phyloP scores from a whole-genome alignment of 2,797 vertebrate genomes.

The Aeoliscus strigatus region DNA sequence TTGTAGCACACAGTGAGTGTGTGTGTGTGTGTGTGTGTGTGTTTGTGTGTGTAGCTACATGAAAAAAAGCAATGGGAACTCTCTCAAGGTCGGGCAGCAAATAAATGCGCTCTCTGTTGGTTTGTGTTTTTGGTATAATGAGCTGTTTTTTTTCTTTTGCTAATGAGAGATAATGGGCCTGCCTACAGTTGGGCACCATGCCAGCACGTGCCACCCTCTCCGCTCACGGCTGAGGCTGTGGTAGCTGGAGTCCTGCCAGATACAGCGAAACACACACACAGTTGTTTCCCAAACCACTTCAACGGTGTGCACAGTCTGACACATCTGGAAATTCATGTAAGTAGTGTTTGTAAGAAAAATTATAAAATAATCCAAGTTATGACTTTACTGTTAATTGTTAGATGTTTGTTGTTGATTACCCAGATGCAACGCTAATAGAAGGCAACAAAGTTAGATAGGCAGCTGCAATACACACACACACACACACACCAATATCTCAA shows the following conservation, averaged over 20 bases:
- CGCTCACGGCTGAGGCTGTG: slow-evolving; percentile 64
- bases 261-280: slow-evolving; percentile 57
- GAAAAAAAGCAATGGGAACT: slow-evolving; percentile 65
- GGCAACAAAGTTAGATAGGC: slow-evolving; percentile 59
- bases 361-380: slow-evolving; percentile 14
- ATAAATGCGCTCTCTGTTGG: slow-evolving; percentile 68
- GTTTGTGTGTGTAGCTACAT: slow-evolving; percentile 24
- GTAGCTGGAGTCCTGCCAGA: slow-evolving; percentile 69
- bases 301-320: slow-evolving; percentile 8
- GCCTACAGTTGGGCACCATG: slow-evolving; percentile 68
- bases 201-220: slow-evolving; percentile 66
- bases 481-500: slow-evolving; percentile 55
- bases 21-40: slow-evolving; percentile 16
- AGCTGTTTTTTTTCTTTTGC: slow-evolving; percentile 59
- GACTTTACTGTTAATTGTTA: slow-evolving; percentile 17
- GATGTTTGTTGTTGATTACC: slow-evolving; percentile 45
- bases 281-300: slow-evolving; percentile 26
- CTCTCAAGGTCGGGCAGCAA: slow-evolving; percentile 74
- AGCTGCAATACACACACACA: slow-evolving; percentile 51
- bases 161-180: slow-evolving; percentile 79
- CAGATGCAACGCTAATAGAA: slow-evolving; percentile 44
- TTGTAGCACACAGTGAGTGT: slow-evolving; percentile 39
- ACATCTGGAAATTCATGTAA: slow-evolving; percentile 43
- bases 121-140: slow-evolving; percentile 69
- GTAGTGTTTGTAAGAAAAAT: slow-evolving; percentile 2